Conservation (phyloP, 1,140 invertebrate genomes). For the Oreohelix idahoensis region DNA sequence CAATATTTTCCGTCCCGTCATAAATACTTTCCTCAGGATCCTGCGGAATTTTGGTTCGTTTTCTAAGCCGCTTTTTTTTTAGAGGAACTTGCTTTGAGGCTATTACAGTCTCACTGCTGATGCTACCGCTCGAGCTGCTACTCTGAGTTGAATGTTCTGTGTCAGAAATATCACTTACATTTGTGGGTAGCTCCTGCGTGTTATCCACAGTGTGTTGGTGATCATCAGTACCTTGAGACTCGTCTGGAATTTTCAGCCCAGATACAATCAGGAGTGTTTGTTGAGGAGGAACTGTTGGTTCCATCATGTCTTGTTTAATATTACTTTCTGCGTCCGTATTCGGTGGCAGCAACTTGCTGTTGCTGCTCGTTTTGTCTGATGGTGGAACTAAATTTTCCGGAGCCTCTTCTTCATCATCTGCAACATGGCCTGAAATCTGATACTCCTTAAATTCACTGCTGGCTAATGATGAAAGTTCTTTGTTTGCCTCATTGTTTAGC, state of each 20-base stretch:
- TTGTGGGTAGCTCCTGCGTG: neutral
- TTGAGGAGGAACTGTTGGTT: neutral
- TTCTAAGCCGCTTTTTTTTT: neutral
- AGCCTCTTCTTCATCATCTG: too few relatives aligned
- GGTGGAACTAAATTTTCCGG: too few relatives aligned
- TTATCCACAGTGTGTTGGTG: neutral
- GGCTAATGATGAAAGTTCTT: too few relatives aligned
- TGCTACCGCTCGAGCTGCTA: neutral
- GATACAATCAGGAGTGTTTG: neutral
- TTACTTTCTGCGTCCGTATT: neutral
- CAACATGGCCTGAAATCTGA: too few relatives aligned
- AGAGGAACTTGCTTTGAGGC: neutral
- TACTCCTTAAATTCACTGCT: too few relatives aligned
- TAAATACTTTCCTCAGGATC: constrained; percentile 16
- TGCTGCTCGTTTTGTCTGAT: too few relatives aligned
- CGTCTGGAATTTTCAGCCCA: neutral
- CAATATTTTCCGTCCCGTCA: constrained; percentile 5
- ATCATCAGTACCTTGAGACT: neutral
- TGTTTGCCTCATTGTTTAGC: too few relatives aligned
- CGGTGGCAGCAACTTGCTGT: too few relatives aligned
- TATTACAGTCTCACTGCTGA: neutral
- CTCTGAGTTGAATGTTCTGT: neutral
- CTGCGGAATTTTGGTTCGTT: neutral
- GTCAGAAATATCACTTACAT: neutral
- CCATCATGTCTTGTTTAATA: neutral